phyloP scores from a whole-genome alignment of 2,888 invertebrate genomes.

The Tuta absoluta region DNA sequence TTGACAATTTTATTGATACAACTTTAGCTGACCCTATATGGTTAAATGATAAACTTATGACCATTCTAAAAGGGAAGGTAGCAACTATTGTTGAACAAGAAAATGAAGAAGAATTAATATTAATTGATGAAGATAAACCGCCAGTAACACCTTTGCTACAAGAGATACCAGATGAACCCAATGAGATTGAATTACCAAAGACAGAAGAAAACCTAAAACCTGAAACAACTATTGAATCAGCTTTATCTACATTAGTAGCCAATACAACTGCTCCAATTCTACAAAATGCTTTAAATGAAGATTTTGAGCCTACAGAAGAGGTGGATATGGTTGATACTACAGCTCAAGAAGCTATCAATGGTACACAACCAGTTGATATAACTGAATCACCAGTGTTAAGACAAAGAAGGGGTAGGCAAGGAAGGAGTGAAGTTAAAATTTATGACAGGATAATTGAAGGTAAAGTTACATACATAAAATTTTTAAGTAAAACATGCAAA shows the following conservation, averaged over 20 bases:
- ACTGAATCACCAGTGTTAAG: slow-evolving; percentile 65
- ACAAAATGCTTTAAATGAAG: slow-evolving; percentile 45
- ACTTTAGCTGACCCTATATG: slow-evolving; percentile 77
- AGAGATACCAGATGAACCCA: not conserved
- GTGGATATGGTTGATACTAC: slow-evolving; percentile 27
- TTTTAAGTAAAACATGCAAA: too few relatives aligned
- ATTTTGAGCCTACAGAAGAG: slow-evolving; percentile 36
- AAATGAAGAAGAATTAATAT: slow-evolving; percentile 28
- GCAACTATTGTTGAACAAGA: slow-evolving; percentile 28
- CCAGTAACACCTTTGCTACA: not conserved
- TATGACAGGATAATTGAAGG: slow-evolving; percentile 78
- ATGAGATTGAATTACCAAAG: slow-evolving; percentile 13
- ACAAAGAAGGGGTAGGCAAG: slow-evolving; percentile 67
- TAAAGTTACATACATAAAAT: slow-evolving; percentile 34
- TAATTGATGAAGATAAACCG: slow-evolving; percentile 24
- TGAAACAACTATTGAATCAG: slow-evolving; percentile 43
- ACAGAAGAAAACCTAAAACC: slow-evolving; percentile 15
- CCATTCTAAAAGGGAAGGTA: slow-evolving; percentile 50
- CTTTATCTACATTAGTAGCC: slow-evolving; percentile 42
- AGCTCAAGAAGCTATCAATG: slow-evolving; percentile 44
- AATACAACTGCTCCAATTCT: slow-evolving; percentile 47
- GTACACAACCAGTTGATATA: slow-evolving; percentile 68
- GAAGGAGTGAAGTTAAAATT: slow-evolving; percentile 74
- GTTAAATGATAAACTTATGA: slow-evolving; percentile 68
- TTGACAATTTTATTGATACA: slow-evolving; percentile 73